Evolutionary conservation across 2,888 invertebrate genomes (phyloP).

Genomic region (Odontocolon sp.): DNA sequence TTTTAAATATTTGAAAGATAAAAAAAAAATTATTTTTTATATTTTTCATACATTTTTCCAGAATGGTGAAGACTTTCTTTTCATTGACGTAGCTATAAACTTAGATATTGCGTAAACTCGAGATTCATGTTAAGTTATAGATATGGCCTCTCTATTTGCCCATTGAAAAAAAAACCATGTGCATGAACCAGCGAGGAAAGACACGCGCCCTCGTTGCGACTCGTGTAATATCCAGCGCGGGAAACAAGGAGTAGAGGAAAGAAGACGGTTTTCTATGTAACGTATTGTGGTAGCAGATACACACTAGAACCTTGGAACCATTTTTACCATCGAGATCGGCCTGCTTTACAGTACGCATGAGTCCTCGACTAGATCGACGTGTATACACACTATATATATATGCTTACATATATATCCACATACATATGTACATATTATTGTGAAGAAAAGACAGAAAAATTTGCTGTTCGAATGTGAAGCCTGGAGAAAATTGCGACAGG

Average conservation of each 20-base stretch:
- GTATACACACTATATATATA: neutral
- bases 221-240: constrained; percentile 3
- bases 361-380: constrained; percentile 6
- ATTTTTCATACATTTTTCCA: too few relatives aligned
- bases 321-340: constrained; percentile 62
- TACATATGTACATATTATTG: too few relatives aligned
- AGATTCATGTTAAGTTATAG: neutral
- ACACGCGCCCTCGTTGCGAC: constrained; percentile 72
- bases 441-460: neutral
- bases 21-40: too few relatives aligned
- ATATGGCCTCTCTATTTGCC: too few relatives aligned
- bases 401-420: too few relatives aligned
- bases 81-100: too few relatives aligned
- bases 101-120: constrained; percentile 7
- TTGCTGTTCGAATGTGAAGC: constrained; percentile 26
- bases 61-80: too few relatives aligned
- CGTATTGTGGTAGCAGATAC: neutral
- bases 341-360: constrained; percentile 30
- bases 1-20: too few relatives aligned
- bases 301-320: constrained; percentile 72
- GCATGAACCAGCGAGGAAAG: constrained; percentile 61
- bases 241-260: constrained; percentile 3
- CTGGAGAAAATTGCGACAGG: constrained; percentile 44
- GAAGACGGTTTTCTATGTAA: neutral
- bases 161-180: neutral